Evolutionary conservation across 2,113 vertebrate genomes (phyloP).

Genomic region (Amphiprion ocellaris): DNA sequence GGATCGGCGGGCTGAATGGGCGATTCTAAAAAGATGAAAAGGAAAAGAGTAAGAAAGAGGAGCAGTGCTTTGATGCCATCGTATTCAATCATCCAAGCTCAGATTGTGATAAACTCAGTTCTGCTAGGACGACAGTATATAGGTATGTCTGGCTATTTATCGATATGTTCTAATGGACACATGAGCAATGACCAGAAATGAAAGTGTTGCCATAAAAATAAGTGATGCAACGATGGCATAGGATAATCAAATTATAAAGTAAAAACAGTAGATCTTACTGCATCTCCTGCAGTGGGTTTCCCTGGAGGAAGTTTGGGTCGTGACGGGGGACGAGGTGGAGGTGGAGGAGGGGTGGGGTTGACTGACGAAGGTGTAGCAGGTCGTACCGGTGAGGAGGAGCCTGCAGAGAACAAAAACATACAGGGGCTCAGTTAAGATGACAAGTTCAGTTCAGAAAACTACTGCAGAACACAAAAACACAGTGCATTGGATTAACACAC

Average conservation of each 20-base stretch:
- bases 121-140: background rate
- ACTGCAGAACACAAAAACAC: too few species aligned
- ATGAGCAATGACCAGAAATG: background rate
- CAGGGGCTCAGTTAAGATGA: too few species aligned
- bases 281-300: slow-evolving; percentile 89
- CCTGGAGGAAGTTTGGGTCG: slow-evolving; percentile 94
- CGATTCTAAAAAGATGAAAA: slow-evolving; percentile 84
- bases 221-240: background rate
- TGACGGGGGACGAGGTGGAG: slow-evolving; percentile 92
- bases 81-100: background rate
- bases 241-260: background rate
- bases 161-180: background rate
- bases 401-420: slow-evolving; percentile 74
- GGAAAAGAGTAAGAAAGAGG: background rate
- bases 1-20: slow-evolving; percentile 94
- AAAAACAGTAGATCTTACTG: slow-evolving; percentile 82
- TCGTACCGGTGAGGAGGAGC: slow-evolving; percentile 91
- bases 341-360: slow-evolving; percentile 89
- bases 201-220: background rate
- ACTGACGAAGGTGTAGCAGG: slow-evolving; percentile 88
- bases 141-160: background rate
- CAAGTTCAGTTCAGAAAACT: too few species aligned
- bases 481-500: background rate
- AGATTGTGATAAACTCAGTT: background rate
- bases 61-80: background rate